A percentile compares a stretch with the other conserved stretches of the same genome.
These are phyloP conservation scores for Holacanthella duospinosa DNA, from an alignment of 2,888 invertebrate genomes.

Conservation along the genomic window DNA sequence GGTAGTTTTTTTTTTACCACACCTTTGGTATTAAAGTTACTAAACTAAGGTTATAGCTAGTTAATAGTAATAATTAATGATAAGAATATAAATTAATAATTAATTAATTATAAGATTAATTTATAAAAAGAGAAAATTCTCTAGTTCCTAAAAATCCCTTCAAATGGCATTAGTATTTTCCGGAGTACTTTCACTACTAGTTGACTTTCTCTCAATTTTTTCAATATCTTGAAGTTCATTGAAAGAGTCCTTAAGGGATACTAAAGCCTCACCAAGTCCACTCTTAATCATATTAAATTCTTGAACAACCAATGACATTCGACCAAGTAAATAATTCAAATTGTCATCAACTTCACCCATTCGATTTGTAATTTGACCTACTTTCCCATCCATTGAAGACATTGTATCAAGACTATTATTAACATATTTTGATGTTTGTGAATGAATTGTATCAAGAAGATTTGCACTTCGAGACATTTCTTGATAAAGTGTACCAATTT, in stretches of 20 bases:
- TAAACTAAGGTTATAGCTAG: too few species aligned
- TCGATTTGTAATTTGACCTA: slow-evolving; percentile 61
- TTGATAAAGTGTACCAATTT: slow-evolving; percentile 77
- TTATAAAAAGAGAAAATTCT: too few species aligned
- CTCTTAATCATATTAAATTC: slow-evolving; percentile 72
- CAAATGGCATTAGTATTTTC: not conserved
- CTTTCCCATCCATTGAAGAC: slow-evolving; percentile 67
- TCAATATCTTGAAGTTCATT: slow-evolving; percentile 15
- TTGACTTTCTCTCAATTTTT: not conserved
- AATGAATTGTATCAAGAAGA: slow-evolving; percentile 61
- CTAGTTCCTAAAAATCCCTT: too few species aligned
- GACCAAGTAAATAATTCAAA: slow-evolving; percentile 68
- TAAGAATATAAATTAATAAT: too few species aligned
- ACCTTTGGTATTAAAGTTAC: too few species aligned
- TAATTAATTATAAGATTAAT: too few species aligned
- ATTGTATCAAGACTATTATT: slow-evolving; percentile 66
- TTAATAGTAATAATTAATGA: too few species aligned
- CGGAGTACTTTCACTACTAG: not conserved
- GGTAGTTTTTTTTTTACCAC: too few species aligned
- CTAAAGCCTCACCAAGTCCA: slow-evolving; percentile 59
- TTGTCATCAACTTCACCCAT: slow-evolving; percentile 70
- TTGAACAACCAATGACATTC: slow-evolving; percentile 66
- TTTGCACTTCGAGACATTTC: slow-evolving; percentile 66
- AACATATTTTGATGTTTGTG: slow-evolving; percentile 66
- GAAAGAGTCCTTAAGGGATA: slow-evolving; percentile 28